Conservation (phyloP, 2,888 invertebrate species). For the Platycnemis pennipes region DNA sequence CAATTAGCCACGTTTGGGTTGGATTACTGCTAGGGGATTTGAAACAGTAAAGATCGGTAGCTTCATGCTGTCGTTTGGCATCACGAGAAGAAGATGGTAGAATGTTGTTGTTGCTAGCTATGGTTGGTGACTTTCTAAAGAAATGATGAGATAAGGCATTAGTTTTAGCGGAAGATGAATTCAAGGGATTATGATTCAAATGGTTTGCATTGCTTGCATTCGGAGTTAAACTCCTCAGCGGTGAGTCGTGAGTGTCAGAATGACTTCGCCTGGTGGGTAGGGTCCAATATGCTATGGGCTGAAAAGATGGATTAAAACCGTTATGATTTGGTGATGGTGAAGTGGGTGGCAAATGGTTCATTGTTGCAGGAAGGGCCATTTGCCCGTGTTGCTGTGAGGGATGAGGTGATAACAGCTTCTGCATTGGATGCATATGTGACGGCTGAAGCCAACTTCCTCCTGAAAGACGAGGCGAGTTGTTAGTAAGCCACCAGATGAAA, state of each 20-base stretch:
- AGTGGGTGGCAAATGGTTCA: conserved; percentile 57
- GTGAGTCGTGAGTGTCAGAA: not conserved
- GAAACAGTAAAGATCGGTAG: conserved; percentile 42
- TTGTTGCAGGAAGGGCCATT: not conserved
- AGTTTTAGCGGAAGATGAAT: not conserved
- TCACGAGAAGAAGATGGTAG: not conserved
- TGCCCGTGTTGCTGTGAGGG: conserved; percentile 22
- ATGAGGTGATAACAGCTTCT: conserved; percentile 57
- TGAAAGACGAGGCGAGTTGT: conserved; percentile 59
- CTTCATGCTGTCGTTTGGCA: not conserved
- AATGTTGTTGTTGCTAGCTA: not conserved
- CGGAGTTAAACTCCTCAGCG: conserved; percentile 31
- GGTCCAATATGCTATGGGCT: conserved; percentile 69
- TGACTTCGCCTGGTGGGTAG: conserved; percentile 67
- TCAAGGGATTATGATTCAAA: not conserved
- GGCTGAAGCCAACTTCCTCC: conserved; percentile 67
- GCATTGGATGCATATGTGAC: conserved; percentile 59
- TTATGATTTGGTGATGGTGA: not conserved
- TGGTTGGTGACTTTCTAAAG: conserved; percentile 24
- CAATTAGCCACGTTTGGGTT: conserved; percentile 49
- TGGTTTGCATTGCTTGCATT: not conserved
- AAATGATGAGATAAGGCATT: not conserved
- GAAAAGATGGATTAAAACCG: not conserved
- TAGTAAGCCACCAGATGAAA: conserved; percentile 37
- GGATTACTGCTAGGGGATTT: conserved; percentile 16